Percentiles rank a stretch among this genome's conserved stretches.
phyloP scores from a whole-genome alignment of 2,888 invertebrate genomes.

The Dynastes hyllus region DNA sequence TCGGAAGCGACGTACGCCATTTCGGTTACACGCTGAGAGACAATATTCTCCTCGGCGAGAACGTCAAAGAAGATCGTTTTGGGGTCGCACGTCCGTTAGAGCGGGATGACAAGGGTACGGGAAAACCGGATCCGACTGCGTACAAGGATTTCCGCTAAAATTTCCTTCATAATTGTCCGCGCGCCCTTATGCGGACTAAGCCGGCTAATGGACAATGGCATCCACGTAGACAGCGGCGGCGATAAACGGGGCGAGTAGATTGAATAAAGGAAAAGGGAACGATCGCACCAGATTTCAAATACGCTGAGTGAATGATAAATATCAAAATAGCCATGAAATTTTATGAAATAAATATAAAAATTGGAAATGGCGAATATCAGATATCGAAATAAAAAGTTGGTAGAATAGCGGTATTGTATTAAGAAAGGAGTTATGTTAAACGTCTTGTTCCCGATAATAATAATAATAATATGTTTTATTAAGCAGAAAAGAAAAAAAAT shows the following conservation, averaged over 20 bases:
- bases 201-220: conserved; percentile 38
- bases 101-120: conserved; percentile 29
- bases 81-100: conserved; percentile 21
- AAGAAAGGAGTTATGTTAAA: too few species aligned
- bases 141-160: conserved; percentile 55
- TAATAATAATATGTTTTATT: too few species aligned
- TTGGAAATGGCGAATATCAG: too few species aligned
- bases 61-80: conserved; percentile 34
- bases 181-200: conserved; percentile 26
- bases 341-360: too few species aligned
- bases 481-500: too few species aligned
- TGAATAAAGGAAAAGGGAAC: neutral
- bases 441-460: too few species aligned
- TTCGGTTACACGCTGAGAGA: conserved; percentile 7
- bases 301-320: too few species aligned
- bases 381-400: too few species aligned
- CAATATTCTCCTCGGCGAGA: conserved; percentile 15
- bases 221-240: conserved; percentile 9
- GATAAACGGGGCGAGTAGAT: neutral
- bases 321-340: too few species aligned
- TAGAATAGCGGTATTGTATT: too few species aligned
- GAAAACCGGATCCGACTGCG: conserved; percentile 42
- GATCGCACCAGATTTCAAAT: neutral
- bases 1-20: conserved; percentile 13
- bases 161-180: conserved; percentile 55